These are phyloP conservation scores for Drosophila sturtevanti DNA, from an alignment of 1,140 invertebrate species.

Conservation along the genomic window DNA sequence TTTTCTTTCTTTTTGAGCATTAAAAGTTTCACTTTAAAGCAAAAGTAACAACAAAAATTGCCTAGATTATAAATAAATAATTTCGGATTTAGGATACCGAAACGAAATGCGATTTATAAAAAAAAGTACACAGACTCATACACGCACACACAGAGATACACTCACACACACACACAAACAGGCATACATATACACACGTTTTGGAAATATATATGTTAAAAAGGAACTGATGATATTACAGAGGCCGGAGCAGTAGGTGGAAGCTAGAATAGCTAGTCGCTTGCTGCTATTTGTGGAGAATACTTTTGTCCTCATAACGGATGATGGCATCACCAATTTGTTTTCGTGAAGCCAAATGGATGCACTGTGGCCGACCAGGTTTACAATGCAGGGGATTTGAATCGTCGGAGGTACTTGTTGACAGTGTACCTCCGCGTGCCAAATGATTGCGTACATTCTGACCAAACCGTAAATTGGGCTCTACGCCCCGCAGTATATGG, in stretches of 20 bases:
- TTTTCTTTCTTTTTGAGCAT: constrained; percentile 61
- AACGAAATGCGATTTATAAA: constrained; percentile 26
- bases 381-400: constrained; percentile 17
- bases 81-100: constrained; percentile 10
- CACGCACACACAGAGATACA: not conserved
- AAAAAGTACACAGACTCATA: constrained; percentile 1
- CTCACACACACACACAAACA: constrained; percentile 3
- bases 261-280: not conserved
- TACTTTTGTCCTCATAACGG: constrained; percentile 79
- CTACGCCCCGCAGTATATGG: constrained; percentile 77
- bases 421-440: constrained; percentile 42
- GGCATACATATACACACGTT: constrained; percentile 10
- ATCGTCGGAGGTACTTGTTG: not conserved
- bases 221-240: constrained; percentile 73
- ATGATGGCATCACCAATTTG: constrained; percentile 82
- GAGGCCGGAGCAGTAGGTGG: constrained; percentile 42
- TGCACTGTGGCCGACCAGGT: constrained; percentile 59
- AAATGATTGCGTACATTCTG: constrained; percentile 61
- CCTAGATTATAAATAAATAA: constrained; percentile 22
- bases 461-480: constrained; percentile 78
- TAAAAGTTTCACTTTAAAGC: constrained; percentile 74
- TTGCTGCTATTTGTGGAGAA: constrained; percentile 66
- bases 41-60: constrained; percentile 49
- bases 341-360: constrained; percentile 80
- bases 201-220: constrained; percentile 29